Evolutionary conservation across 1,140 invertebrate genomes (phyloP).

Genomic region (Drusus annulatus): DNA sequence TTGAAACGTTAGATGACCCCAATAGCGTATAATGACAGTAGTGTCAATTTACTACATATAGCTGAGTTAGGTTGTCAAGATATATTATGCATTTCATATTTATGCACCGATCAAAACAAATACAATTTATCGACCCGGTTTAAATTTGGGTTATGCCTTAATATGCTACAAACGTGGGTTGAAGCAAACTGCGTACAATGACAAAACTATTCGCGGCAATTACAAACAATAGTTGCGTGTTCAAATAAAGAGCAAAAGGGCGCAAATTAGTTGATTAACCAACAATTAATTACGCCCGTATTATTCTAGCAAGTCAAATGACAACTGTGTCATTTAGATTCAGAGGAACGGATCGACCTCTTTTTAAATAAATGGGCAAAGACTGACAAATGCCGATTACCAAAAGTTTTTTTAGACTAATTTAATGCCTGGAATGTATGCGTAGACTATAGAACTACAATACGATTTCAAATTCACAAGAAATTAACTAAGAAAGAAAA

Average conservation of each 20-base stretch:
- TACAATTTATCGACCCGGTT: conserved; percentile 12
- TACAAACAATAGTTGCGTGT: neutral
- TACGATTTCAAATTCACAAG: too few species aligned
- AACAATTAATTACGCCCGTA: neutral
- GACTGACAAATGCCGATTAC: too few species aligned
- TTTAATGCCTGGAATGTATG: too few species aligned
- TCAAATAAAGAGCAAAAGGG: conserved; percentile 6
- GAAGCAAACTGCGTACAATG: conserved; percentile 1
- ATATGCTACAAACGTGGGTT: neutral
- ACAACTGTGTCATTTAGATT: neutral
- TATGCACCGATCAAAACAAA: too few species aligned
- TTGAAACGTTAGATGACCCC: too few species aligned
- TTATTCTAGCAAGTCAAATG: neutral
- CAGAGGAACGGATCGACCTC: neutral
- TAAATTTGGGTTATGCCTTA: neutral
- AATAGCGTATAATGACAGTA: too few species aligned
- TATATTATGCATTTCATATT: too few species aligned
- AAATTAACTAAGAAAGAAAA: too few species aligned
- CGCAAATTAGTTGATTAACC: conserved; percentile 5
- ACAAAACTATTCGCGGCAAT: conserved; percentile 20
- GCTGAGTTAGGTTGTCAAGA: too few species aligned
- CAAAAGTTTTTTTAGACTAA: too few species aligned
- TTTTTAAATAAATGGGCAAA: neutral
- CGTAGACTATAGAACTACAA: too few species aligned
- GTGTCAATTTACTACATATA: too few species aligned